These are phyloP conservation scores for Poecilia picta DNA, from an alignment of 2,797 vertebrate species.

Conservation along the genomic window DNA sequence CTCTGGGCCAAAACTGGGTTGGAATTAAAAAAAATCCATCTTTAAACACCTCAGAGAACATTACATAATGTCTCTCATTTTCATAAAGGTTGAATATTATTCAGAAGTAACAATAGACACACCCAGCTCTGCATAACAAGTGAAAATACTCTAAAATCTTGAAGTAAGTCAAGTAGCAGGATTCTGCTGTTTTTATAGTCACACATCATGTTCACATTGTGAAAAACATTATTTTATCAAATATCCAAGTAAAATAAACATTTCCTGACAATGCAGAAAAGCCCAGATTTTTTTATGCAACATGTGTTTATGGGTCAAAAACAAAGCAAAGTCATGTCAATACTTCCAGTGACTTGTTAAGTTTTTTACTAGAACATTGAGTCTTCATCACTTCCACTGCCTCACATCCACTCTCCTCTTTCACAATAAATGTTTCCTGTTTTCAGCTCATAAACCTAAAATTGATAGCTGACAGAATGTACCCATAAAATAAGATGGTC, in stretches of 20 bases:
- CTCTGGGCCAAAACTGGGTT: not conserved
- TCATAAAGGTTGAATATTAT: not conserved
- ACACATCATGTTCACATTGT: not conserved
- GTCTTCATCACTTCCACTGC: slow-evolving; percentile 15
- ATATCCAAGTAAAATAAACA: not conserved
- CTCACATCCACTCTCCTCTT: not conserved
- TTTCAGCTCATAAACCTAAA: slow-evolving; percentile 22
- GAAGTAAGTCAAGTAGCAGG: not conserved
- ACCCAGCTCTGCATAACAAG: not conserved
- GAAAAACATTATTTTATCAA: not conserved
- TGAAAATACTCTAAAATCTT: not conserved
- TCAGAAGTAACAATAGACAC: not conserved
- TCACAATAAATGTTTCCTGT: slow-evolving; percentile 37
- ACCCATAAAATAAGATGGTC: not conserved
- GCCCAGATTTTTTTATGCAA: not conserved
- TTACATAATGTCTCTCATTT: not conserved
- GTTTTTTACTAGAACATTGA: slow-evolving; percentile 32
- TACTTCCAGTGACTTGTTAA: slow-evolving; percentile 27
- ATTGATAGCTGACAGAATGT: not conserved
- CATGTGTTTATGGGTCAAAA: slow-evolving; percentile 3
- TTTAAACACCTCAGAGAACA: not conserved
- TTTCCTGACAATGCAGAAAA: not conserved
- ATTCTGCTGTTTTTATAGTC: not conserved
- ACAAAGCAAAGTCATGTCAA: slow-evolving; percentile 23
- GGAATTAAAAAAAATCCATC: not conserved